These are phyloP conservation scores for Astreopora myriophthalma DNA, from an alignment of 64 coral and sea anemone species.

Conservation along the genomic window DNA sequence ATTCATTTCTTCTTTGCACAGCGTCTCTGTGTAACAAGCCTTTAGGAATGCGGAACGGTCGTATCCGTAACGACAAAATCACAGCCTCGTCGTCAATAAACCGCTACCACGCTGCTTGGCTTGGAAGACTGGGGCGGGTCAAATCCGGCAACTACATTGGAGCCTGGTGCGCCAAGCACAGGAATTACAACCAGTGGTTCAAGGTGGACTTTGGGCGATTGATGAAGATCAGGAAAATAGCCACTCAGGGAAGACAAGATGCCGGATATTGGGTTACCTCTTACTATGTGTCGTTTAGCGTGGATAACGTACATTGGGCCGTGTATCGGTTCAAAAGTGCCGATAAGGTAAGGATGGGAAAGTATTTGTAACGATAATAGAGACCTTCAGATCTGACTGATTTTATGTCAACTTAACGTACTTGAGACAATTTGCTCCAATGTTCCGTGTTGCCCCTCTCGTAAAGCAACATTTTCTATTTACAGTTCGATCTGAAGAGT, in stretches of 20 bases:
- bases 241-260: slow-evolving; percentile 69
- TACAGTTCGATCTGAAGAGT: no score
- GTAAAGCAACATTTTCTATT: no score
- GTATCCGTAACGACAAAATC: slow-evolving; percentile 60
- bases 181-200: slow-evolving; percentile 83
- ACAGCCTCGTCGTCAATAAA: slow-evolving; percentile 60
- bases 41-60: slow-evolving; percentile 74
- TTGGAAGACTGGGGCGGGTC: slow-evolving; percentile 57
- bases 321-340: slow-evolving; percentile 51
- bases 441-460: no score
- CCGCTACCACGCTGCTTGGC: slow-evolving; percentile 3
- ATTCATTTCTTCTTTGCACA: not conserved
- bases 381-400: no score
- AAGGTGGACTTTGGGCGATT: slow-evolving; percentile 73
- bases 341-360: slow-evolving; percentile 27
- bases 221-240: slow-evolving; percentile 76
- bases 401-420: no score
- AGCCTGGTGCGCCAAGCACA: slow-evolving; percentile 63
- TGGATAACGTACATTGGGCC: slow-evolving; percentile 56
- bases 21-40: slow-evolving; percentile 67
- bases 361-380: not conserved
- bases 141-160: slow-evolving; percentile 38
- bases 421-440: no score
- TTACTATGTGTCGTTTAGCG: slow-evolving; percentile 73
- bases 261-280: slow-evolving; percentile 75